Evolutionary conservation across 92 coral and sea anemone species (phyloP).

Genomic region (Phenganax stokvisi): DNA sequence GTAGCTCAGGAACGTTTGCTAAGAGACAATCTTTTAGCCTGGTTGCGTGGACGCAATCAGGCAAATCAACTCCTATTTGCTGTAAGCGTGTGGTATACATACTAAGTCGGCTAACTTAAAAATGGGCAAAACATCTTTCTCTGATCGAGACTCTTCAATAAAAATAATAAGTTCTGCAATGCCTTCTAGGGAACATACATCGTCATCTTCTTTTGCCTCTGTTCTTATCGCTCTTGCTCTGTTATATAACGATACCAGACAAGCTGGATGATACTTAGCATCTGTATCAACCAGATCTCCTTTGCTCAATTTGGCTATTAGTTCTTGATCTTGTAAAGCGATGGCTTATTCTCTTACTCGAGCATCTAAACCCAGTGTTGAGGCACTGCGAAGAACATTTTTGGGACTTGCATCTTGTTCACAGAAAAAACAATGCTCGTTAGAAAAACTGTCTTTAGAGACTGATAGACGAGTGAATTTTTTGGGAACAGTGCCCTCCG

Average conservation of each 20-base stretch:
- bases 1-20: not conserved
- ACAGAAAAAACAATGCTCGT: slow-evolving; percentile 46
- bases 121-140: slow-evolving; percentile 24
- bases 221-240: slow-evolving; percentile 25
- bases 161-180: slow-evolving; percentile 46
- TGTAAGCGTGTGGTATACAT: slow-evolving; percentile 39
- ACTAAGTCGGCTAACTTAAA: slow-evolving; percentile 47
- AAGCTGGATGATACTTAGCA: slow-evolving; percentile 50
- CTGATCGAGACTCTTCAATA: slow-evolving; percentile 45
- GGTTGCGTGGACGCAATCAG: slow-evolving; percentile 46
- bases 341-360: slow-evolving; percentile 48
- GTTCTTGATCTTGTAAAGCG: slow-evolving; percentile 32
- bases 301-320: slow-evolving; percentile 49
- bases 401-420: slow-evolving; percentile 39
- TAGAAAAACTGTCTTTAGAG: not conserved
- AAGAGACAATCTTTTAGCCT: slow-evolving; percentile 50
- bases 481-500: not conserved
- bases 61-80: slow-evolving; percentile 31
- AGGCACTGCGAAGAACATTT: slow-evolving; percentile 45
- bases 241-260: slow-evolving; percentile 51
- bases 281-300: slow-evolving; percentile 55
- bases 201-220: slow-evolving; percentile 13
- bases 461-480: slow-evolving; percentile 35
- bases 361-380: slow-evolving; percentile 45
- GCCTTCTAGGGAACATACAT: slow-evolving; percentile 44